Percentiles rank a stretch among this genome's conserved stretches.
phyloP scores from a whole-genome alignment of 2,797 vertebrate genomes.

The Propithecus deckenii region DNA sequence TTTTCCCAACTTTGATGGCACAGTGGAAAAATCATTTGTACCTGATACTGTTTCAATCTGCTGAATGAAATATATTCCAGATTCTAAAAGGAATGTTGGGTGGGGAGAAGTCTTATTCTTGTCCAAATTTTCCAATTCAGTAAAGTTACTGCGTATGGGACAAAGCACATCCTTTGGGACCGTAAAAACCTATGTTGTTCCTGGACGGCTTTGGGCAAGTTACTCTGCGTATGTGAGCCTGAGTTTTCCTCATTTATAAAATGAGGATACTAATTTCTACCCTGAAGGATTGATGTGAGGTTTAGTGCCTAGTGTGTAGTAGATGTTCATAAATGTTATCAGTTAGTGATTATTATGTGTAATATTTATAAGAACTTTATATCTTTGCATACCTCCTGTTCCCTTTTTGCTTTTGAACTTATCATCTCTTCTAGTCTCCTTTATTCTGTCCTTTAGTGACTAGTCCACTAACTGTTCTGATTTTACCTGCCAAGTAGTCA shows the following conservation, averaged over 20 bases:
- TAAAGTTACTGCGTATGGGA: not conserved
- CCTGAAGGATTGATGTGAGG: not conserved
- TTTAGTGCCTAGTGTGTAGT: not conserved
- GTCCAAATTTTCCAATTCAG: not conserved
- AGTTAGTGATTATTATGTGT: not conserved
- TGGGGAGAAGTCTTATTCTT: not conserved
- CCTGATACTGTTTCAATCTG: not conserved
- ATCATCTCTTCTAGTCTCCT: not conserved
- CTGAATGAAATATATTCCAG: not conserved
- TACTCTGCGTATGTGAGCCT: not conserved
- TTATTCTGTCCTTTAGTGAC: not conserved
- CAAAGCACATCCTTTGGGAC: not conserved
- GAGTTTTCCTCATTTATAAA: not conserved
- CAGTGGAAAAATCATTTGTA: not conserved
- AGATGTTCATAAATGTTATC: not conserved
- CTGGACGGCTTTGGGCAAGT: not conserved
- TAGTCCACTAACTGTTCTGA: not conserved
- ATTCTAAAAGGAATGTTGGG: not conserved
- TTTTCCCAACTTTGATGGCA: not conserved
- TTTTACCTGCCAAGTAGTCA: not conserved
- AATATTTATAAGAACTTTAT: not conserved
- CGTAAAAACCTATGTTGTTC: not conserved
- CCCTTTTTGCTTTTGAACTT: not conserved
- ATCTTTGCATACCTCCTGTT: not conserved
- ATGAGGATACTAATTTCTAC: not conserved